A percentile compares a stretch with the other conserved stretches of the same genome.
Conservation (phyloP, 2,797 vertebrate species). For the Leptodactylus fallax region DNA sequence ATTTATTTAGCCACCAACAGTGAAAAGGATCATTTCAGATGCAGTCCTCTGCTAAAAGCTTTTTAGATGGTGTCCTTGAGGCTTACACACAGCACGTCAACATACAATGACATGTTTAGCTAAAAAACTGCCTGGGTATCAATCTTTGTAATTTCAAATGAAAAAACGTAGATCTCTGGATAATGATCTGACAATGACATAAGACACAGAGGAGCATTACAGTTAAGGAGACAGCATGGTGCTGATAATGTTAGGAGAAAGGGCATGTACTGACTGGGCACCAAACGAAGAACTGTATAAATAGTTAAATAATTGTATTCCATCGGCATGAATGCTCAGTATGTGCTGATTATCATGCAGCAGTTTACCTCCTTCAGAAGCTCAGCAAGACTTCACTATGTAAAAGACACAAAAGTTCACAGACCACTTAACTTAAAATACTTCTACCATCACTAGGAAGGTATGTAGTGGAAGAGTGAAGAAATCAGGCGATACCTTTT, state of each 20-base stretch:
- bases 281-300: not conserved
- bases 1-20: constrained; percentile 19
- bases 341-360: constrained; percentile 22
- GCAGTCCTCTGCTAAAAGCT: not conserved
- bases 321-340: not conserved
- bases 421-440: not conserved
- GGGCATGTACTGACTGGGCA: constrained; percentile 11
- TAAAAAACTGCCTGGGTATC: not conserved
- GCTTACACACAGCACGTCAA: constrained; percentile 6
- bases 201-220: not conserved
- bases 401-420: not conserved
- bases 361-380: constrained; percentile 16
- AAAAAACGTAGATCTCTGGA: not conserved
- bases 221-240: not conserved
- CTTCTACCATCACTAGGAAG: not conserved
- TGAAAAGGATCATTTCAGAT: constrained; percentile 32
- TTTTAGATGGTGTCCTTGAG: constrained; percentile 18
- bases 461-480: too few species aligned
- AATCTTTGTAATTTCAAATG: constrained; percentile 17
- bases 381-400: not conserved
- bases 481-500: too few species aligned
- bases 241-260: constrained; percentile 22
- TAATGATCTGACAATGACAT: constrained; percentile 20
- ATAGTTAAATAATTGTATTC: constrained; percentile 19
- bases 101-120: constrained; percentile 25